Conservation (phyloP, 2,797 vertebrate genomes). For the Silurus lanzhouensis region DNA sequence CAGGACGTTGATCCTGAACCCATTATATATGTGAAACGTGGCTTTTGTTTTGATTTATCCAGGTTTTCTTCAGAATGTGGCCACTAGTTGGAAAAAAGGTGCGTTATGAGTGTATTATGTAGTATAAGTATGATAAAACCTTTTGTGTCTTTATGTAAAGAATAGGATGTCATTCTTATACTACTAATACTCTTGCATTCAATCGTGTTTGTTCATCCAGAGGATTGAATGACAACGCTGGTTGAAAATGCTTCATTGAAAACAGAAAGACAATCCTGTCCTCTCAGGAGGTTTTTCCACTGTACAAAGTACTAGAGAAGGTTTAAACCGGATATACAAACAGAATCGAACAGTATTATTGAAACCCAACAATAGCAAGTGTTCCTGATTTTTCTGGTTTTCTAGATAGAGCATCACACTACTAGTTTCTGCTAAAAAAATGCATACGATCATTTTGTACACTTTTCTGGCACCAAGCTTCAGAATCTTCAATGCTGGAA, state of each 20-base stretch:
- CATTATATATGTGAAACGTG: not conserved
- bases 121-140: not conserved
- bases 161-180: not conserved
- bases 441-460: not conserved
- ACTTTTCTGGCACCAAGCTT: not conserved
- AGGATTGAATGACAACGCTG: conserved; percentile 39
- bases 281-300: not conserved
- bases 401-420: not conserved
- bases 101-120: not conserved
- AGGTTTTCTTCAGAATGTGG: not conserved
- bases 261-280: conserved; percentile 32
- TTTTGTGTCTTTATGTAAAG: not conserved
- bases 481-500: not conserved
- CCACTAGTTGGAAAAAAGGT: not conserved
- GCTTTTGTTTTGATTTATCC: conserved; percentile 4
- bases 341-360: not conserved
- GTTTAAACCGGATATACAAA: too few species aligned
- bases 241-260: conserved; percentile 34
- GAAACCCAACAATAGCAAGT: not conserved
- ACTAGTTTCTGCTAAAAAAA: not conserved
- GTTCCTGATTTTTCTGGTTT: not conserved
- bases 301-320: not conserved
- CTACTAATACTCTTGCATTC: too few species aligned
- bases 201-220: not conserved
- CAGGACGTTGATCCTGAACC: conserved; percentile 9